Evolutionary conservation across 2,888 invertebrate genomes (phyloP).

Genomic region (Orthonychiurus folsomi): DNA sequence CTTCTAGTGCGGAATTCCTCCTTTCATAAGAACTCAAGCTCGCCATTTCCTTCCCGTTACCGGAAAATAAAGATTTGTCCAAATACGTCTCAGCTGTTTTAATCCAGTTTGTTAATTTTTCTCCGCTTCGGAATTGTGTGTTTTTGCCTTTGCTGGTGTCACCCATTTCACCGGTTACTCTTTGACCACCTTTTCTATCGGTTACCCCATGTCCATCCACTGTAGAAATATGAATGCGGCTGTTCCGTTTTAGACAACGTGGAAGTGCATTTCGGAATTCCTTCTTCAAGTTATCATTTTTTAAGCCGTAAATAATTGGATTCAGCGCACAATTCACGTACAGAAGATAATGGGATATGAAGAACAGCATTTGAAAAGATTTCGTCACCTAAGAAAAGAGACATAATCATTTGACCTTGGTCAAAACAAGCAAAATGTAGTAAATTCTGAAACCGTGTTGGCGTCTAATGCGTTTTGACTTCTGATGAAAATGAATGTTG

Average conservation of each 20-base stretch:
- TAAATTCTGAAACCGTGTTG: background rate
- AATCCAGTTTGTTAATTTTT: background rate
- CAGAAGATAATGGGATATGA: slow-evolving; percentile 59
- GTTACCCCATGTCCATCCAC: background rate
- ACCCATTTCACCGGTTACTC: background rate
- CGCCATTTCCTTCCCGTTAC: slow-evolving; percentile 3
- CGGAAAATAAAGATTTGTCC: background rate
- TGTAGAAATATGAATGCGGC: slow-evolving; percentile 11
- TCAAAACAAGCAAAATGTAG: background rate
- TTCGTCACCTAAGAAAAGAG: slow-evolving; percentile 50
- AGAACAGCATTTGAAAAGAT: slow-evolving; percentile 56
- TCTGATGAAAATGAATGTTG: slow-evolving; percentile 59
- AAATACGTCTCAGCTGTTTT: background rate
- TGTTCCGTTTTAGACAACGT: slow-evolving; percentile 19
- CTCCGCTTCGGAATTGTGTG: background rate
- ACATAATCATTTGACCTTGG: slow-evolving; percentile 23
- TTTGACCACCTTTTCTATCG: background rate
- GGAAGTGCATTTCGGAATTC: slow-evolving; percentile 48
- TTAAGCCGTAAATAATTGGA: slow-evolving; percentile 67
- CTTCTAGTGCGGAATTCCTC: slow-evolving; percentile 15
- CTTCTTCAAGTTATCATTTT: slow-evolving; percentile 58
- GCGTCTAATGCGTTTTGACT: slow-evolving; percentile 43
- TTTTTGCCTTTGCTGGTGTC: background rate
- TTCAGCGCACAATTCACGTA: slow-evolving; percentile 64
- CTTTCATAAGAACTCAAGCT: slow-evolving; percentile 14